Base-by-base conservation (phyloP, 2,113 vertebrate genomes). In the Xiphias gladius region DNA sequence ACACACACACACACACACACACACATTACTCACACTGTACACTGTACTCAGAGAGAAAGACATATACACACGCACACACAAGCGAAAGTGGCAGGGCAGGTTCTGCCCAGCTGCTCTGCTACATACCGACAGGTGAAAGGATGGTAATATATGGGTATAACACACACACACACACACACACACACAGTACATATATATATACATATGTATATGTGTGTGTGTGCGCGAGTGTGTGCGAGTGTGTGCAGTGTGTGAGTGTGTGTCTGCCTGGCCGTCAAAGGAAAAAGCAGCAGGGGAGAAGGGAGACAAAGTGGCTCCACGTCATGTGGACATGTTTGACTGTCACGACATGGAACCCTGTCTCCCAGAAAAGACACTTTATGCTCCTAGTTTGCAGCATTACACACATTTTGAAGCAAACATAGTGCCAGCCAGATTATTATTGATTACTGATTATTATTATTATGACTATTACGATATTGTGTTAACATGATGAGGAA, bases 291-390 rank as follows among this genome's bases (percentile, higher is more conserved):
- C 71, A 63, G 48, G 64, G 79, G 63, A 48, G 46, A 74, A 67
- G 17, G 26, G 59, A 87, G 73, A 90, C 61, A 84, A 84, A 87
- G 88, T 73, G 80, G 39, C 62, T 86, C 59, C 76, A 74, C 57
- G 46, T 73, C 22, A 11, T 28, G 63, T 63, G 20, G n/a, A 43
- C 13, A 41, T 17, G 16, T 17, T 48, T 35, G 35, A 35, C 7
- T 7, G 35, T 35, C 35, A 35, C 35, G 7, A 35, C 7, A 35
- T 35, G 3, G 35, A 35, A 35, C 7, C 35, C 7, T 3, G 35
- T 35, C 35, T 35, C 35, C 35, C 35, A 35, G 35, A 3, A 35
- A 7, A 4, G 3, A 35, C 7, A 35, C 35, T 35, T 35, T 35
- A 35, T 35, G 7, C 35, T 35, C 3, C 35, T 35, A 35, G 7